phyloP scores from a whole-genome alignment of 2,113 vertebrate species.

The Theristicus caerulescens region DNA sequence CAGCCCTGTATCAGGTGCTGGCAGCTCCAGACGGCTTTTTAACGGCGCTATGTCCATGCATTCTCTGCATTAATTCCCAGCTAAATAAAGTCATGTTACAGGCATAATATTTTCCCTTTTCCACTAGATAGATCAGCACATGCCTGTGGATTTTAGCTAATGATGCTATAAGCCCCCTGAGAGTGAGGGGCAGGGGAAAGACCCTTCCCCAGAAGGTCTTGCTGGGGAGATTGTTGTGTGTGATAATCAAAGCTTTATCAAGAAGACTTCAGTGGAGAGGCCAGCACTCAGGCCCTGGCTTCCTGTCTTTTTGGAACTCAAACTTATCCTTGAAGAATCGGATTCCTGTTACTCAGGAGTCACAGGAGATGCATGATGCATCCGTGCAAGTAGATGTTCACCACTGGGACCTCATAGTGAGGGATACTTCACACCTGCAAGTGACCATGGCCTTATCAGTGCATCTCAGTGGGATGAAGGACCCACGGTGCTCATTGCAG shows the following conservation, averaged over 20 bases:
- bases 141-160: not conserved
- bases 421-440: not conserved
- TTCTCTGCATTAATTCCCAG: not conserved
- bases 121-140: not conserved
- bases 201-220: not conserved
- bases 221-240: not conserved
- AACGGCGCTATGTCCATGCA: rapidly evolving
- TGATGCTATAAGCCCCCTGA: not conserved
- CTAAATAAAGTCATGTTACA: not conserved
- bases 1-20: not conserved
- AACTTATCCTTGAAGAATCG: not conserved
- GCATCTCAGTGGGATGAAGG: not conserved
- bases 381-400: not conserved
- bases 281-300: not conserved
- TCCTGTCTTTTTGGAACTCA: not conserved
- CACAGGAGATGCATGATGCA: not conserved
- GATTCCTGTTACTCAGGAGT: not conserved
- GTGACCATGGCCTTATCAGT: not conserved
- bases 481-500: not conserved
- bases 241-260: not conserved
- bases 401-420: not conserved
- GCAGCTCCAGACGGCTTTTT: not conserved
- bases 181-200: not conserved
- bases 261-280: not conserved
- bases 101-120: not conserved